Evolutionary conservation across 2,888 invertebrate genomes (phyloP).

Genomic region (Ennomos fuscantarius): DNA sequence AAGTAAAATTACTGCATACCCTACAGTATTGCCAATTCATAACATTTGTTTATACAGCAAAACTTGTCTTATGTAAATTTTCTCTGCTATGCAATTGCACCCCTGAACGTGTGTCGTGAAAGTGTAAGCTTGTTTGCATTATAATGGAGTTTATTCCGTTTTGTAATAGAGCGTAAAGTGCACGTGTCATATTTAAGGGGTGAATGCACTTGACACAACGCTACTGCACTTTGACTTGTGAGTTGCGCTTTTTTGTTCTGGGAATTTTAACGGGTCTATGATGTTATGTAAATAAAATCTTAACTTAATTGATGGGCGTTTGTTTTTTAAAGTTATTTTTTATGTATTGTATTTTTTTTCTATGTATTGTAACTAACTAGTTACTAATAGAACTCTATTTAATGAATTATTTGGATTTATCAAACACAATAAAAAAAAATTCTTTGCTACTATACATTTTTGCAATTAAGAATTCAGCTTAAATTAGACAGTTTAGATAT

Average conservation of each 20-base stretch:
- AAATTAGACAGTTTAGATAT: no score
- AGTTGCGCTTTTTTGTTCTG: constrained; percentile 37
- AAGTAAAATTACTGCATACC: background rate
- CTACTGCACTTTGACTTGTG: constrained; percentile 69
- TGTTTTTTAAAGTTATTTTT: no score
- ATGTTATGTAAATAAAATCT: background rate
- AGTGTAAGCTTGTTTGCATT: constrained; percentile 33
- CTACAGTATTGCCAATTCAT: constrained; percentile 17
- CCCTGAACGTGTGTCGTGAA: constrained; percentile 16
- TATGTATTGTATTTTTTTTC: no score
- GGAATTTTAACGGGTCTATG: constrained; percentile 9
- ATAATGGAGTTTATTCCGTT: constrained; percentile 34
- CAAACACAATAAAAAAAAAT: no score
- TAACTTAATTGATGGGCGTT: background rate
- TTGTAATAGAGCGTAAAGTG: constrained; percentile 32
- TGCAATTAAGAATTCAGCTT: no score
- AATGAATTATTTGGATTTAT: no score
- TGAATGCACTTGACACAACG: constrained; percentile 68
- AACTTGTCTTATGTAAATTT: background rate
- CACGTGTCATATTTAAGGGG: constrained; percentile 73
- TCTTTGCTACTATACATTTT: no score
- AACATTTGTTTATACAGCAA: constrained; percentile 33
- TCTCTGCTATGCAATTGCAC: background rate
- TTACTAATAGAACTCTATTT: no score
- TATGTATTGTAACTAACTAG: no score